These are phyloP conservation scores for Channa maculata DNA, from an alignment of 2,113 vertebrate species.

Conservation along the genomic window DNA sequence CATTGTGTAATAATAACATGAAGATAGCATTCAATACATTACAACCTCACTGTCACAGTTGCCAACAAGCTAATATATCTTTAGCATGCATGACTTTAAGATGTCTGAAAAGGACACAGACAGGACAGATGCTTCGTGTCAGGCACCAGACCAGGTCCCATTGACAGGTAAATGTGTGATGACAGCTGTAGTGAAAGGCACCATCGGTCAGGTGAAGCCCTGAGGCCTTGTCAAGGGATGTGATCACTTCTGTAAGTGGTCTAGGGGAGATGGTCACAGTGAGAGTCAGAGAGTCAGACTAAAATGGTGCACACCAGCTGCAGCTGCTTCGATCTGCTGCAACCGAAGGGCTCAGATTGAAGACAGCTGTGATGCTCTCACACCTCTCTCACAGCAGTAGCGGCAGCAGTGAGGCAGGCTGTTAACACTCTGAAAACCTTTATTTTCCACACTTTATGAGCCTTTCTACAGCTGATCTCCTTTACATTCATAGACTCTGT, in stretches of 20 bases:
- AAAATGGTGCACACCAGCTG: slow-evolving; percentile 58
- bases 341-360: slow-evolving; percentile 59
- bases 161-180: slow-evolving; percentile 56
- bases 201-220: slow-evolving; percentile 62
- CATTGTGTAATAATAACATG: no score
- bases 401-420: slow-evolving; percentile 37
- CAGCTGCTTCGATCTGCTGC: slow-evolving; percentile 45
- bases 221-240: slow-evolving; percentile 43
- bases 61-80: slow-evolving; percentile 8
- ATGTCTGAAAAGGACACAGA: slow-evolving; percentile 41
- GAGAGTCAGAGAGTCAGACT: slow-evolving; percentile 37
- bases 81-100: slow-evolving; percentile 21
- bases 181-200: slow-evolving; percentile 56
- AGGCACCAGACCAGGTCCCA: slow-evolving; percentile 28
- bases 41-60: not conserved
- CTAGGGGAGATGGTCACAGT: slow-evolving; percentile 42
- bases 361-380: slow-evolving; percentile 47
- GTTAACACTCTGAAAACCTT: slow-evolving; percentile 64
- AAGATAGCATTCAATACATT: not conserved
- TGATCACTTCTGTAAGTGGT: slow-evolving; percentile 46
- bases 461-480: not conserved
- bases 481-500: not conserved
- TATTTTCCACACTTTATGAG: slow-evolving; percentile 30
- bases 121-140: slow-evolving; percentile 57
- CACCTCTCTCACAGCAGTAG: slow-evolving; percentile 52